A percentile compares a stretch with the other conserved stretches of the same genome.
Conservation (phyloP, 2,113 vertebrate genomes). For the Hippocampus zosterae region DNA sequence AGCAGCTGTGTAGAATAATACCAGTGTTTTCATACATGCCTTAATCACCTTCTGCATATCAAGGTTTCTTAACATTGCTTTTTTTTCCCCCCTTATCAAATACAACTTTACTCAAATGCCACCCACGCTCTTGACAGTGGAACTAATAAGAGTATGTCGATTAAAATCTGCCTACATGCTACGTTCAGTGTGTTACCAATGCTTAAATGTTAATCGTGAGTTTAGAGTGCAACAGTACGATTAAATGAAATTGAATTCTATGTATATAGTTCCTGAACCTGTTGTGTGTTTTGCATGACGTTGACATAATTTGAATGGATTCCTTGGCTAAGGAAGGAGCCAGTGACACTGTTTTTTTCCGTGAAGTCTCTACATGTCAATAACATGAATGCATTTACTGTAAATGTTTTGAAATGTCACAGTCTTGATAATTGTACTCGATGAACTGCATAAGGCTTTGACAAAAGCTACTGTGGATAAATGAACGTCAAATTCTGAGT, state of each 20-base stretch:
- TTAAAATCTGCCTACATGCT: background rate
- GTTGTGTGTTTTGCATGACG: background rate
- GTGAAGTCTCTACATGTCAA: conserved; percentile 63
- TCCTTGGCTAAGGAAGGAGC: conserved; percentile 20
- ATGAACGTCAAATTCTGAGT: conserved; percentile 10
- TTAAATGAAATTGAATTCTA: background rate
- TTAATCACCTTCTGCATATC: background rate
- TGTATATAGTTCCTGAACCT: conserved; percentile 1
- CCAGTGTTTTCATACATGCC: conserved; percentile 28
- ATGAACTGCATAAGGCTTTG: conserved; percentile 79
- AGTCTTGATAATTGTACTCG: conserved; percentile 52
- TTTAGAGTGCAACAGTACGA: background rate
- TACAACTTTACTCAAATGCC: background rate
- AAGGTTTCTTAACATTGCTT: background rate
- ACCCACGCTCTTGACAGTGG: background rate
- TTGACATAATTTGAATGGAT: background rate
- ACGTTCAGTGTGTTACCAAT: background rate
- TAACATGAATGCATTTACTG: conserved; percentile 26
- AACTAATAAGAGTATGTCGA: background rate
- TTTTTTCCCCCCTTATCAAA: background rate
- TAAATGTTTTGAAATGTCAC: conserved; percentile 42
- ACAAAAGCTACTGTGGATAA: conserved; percentile 76
- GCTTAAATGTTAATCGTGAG: background rate
- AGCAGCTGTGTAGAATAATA: conserved; percentile 46
- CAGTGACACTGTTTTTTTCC: conserved; percentile 48